Percentiles rank a stretch among this genome's conserved stretches.
phyloP scores from a whole-genome alignment of 2,888 invertebrate species.

The Cantharis flavilabris region DNA sequence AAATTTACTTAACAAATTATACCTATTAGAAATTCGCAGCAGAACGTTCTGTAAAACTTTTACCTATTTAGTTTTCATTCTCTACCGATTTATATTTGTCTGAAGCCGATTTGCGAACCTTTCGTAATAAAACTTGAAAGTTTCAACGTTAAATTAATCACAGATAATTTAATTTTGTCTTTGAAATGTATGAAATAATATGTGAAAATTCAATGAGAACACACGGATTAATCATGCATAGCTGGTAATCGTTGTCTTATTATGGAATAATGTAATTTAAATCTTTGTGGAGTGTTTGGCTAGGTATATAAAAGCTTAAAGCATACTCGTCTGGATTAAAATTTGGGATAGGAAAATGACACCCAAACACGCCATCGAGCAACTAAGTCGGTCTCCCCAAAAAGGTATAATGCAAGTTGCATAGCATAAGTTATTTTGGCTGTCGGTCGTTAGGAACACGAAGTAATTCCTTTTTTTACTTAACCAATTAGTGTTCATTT shows the following conservation, averaged over 20 bases:
- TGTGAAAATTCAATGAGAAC: not conserved
- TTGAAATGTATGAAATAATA: not conserved
- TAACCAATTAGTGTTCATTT: constrained; percentile 26
- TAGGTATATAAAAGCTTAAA: constrained; percentile 23
- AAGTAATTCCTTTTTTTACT: constrained; percentile 15
- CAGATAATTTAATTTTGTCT: too few species aligned
- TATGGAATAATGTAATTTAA: constrained; percentile 8
- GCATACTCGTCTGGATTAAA: constrained; percentile 28
- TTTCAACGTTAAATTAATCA: too few species aligned
- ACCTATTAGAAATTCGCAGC: too few species aligned
- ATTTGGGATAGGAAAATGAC: constrained; percentile 38
- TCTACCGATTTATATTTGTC: too few species aligned
- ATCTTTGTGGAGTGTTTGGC: constrained; percentile 17
- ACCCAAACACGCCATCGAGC: constrained; percentile 40
- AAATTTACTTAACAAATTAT: too few species aligned
- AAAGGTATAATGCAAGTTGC: constrained; percentile 25
- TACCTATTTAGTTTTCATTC: too few species aligned
- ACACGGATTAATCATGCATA: not conserved
- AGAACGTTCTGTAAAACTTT: too few species aligned
- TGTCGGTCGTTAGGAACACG: constrained; percentile 22
- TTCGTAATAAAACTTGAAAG: too few species aligned
- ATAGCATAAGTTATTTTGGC: constrained; percentile 15
- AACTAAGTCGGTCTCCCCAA: constrained; percentile 16
- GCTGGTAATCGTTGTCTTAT: constrained; percentile 15
- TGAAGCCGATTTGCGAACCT: too few species aligned